These are phyloP conservation scores for Psephotus haematonotus DNA, from an alignment of 2,113 vertebrate species.

Conservation along the genomic window DNA sequence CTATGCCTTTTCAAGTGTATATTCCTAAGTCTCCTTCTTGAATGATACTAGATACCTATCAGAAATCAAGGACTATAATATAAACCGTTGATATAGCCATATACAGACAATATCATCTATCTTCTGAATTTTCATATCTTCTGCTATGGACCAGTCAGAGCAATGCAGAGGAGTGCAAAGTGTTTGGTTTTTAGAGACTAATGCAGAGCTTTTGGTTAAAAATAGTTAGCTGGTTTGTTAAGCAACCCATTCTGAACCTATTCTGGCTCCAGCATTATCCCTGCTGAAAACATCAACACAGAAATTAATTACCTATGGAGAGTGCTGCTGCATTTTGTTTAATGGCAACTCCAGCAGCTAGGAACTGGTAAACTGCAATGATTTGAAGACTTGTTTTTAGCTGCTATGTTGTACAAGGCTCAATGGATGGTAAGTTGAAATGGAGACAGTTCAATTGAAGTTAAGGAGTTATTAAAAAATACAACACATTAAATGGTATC, in stretches of 20 bases:
- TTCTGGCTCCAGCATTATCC: neutral
- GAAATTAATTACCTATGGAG: neutral
- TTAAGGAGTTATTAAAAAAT: neutral
- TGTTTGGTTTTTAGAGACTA: neutral
- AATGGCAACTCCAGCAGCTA: neutral
- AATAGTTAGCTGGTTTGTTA: neutral
- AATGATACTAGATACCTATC: neutral
- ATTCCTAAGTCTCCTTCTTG: neutral
- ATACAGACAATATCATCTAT: neutral
- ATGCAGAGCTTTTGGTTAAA: neutral
- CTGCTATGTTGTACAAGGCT: neutral
- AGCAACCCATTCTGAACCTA: neutral
- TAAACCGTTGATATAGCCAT: neutral
- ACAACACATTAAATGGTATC: neutral
- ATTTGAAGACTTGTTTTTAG: neutral
- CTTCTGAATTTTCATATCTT: neutral
- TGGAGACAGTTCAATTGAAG: neutral
- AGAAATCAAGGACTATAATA: neutral
- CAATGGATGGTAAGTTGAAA: neutral
- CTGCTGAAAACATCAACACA: neutral
- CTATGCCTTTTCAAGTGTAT: neutral
- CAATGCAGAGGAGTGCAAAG: neutral
- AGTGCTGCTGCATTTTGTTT: neutral
- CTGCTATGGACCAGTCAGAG: neutral
- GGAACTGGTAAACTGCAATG: neutral